Conservation (phyloP, 2,113 vertebrate genomes). For the Tragelaphus buxtoni region DNA sequence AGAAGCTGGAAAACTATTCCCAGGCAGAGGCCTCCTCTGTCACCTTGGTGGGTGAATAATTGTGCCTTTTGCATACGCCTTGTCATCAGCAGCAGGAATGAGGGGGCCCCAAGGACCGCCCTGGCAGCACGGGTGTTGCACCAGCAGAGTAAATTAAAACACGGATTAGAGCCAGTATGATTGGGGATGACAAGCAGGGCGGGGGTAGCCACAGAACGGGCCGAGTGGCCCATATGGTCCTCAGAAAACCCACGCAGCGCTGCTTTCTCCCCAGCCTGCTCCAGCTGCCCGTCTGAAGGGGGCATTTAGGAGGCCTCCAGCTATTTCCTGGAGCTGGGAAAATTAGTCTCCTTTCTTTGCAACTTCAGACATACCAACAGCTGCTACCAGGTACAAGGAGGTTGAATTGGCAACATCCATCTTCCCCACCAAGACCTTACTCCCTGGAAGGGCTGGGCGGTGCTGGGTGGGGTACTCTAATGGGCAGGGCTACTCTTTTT, state of each 20-base stretch:
- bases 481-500: not conserved
- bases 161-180: slow-evolving; percentile 92
- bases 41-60: slow-evolving; percentile 95
- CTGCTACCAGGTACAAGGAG: slow-evolving; percentile 56
- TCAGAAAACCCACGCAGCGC: slow-evolving; percentile 80
- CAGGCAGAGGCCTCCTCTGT: slow-evolving; percentile 89
- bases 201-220: slow-evolving; percentile 83
- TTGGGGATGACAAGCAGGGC: slow-evolving; percentile 93
- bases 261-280: slow-evolving; percentile 73
- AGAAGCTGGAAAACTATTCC: slow-evolving; percentile 86
- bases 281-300: slow-evolving; percentile 79
- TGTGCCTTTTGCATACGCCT: slow-evolving; percentile 93
- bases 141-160: slow-evolving; percentile 97
- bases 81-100: slow-evolving; percentile 93
- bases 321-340: slow-evolving; percentile 67
- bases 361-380: slow-evolving; percentile 54
- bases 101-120: slow-evolving; percentile 92
- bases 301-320: slow-evolving; percentile 73
- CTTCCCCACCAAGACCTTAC: not conserved
- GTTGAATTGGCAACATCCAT: not conserved
- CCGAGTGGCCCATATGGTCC: slow-evolving; percentile 91
- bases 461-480: not conserved
- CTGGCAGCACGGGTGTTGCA: slow-evolving; percentile 88
- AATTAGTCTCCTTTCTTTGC: slow-evolving; percentile 58
- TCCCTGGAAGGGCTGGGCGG: not conserved